These are phyloP conservation scores for Danaus plexippus DNA, from an alignment of 1,140 invertebrate species.

Conservation along the genomic window DNA sequence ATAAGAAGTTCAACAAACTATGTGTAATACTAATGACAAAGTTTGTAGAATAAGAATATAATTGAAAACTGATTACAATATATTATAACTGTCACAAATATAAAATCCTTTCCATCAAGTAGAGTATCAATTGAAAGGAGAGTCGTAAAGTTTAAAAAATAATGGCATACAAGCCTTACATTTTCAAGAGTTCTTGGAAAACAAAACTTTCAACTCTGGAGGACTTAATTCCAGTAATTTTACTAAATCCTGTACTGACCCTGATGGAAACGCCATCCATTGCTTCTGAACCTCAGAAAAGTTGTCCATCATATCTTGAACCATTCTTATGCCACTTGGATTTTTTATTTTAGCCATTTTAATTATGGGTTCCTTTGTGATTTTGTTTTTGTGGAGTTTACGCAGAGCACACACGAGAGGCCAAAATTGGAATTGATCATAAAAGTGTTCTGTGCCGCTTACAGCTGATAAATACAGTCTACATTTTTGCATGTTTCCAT, in stretches of 20 bases:
- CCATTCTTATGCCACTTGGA: conserved; percentile 27
- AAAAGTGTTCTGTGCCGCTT: conserved; percentile 41
- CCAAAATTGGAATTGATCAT: conserved; percentile 42
- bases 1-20: too few species aligned
- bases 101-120: not conserved
- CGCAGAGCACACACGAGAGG: conserved; percentile 44
- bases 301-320: conserved; percentile 27
- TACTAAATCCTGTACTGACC: conserved; percentile 17
- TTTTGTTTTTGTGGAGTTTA: conserved; percentile 44
- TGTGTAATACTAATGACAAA: too few species aligned
- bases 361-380: conserved; percentile 31
- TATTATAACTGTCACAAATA: too few species aligned
- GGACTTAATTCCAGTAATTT: conserved; percentile 6
- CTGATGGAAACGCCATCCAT: conserved; percentile 31
- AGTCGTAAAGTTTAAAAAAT: not conserved
- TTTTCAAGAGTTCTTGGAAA: not conserved
- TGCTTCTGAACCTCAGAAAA: conserved; percentile 15
- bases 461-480: conserved; percentile 43
- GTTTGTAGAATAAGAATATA: too few species aligned
- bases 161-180: not conserved
- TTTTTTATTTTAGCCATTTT: conserved; percentile 51
- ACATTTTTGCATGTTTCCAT: conserved; percentile 23
- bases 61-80: too few species aligned
- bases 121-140: not conserved
- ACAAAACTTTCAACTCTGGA: conserved; percentile 17